Base-by-base conservation (phyloP, 2,888 invertebrate species). In the Hyposoter dolosus region DNA sequence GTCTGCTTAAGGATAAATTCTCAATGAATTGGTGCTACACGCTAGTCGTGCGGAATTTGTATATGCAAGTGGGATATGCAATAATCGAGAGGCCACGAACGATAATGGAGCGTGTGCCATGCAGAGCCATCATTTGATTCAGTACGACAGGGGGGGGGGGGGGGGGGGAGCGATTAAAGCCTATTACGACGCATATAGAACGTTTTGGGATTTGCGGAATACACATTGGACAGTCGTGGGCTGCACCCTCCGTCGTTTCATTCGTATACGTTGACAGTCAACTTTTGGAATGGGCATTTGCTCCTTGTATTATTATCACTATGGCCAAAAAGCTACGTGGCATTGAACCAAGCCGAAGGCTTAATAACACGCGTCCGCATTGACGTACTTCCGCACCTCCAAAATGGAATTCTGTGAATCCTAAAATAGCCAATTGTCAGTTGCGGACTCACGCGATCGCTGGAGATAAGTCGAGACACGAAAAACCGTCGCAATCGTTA, bases 141-240 rank as follows among this genome's bases (percentile, higher is more conserved):
- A 17, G 28, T 40, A 81, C 71, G 40, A 53, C 43, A 45, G 15
- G 45, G 40, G 53, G 82, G 69, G 17, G 32, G 17, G 47, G 35
- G 15, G 45, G 40, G 53, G 82, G 69, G 17, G 32, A 19, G 47
- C 72, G 75, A 23, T 85, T 76, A 88, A 88, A 88, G 83, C 87
- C 87, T 87, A 88, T 89, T 89, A 89, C 82, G 77, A 80, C 53
- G 68, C 77, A 81, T 82, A 82, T 81, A 56, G 86, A 53, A 87
- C 87, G 86, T 87, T 88, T 88, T 80, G 79, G 88, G 83, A 85
- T 89, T 88, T 86, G 86, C 83, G 28, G 71, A 83, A 82, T 86
- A 86, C 82, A 83, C 86, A 86, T 85, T 66, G 80, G 53, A 83
- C 40, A 60, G 32, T 74, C 1, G 32, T 12, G 17, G 66, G 28